Evolutionary conservation across 2,113 vertebrate genomes (phyloP).

Genomic region (Pachypanchax playfairii): DNA sequence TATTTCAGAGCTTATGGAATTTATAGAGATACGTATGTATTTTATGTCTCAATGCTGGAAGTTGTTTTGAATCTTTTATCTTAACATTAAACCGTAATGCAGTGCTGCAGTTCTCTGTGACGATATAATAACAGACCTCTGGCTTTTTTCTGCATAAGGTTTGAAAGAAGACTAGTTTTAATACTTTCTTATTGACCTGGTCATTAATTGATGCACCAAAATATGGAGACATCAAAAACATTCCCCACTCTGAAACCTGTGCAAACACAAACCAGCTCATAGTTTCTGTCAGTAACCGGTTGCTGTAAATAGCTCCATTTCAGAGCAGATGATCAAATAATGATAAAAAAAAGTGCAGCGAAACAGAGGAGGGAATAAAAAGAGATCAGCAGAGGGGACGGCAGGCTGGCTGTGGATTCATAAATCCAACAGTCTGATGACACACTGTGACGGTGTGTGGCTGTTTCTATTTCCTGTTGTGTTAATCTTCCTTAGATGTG

Average conservation of each 20-base stretch:
- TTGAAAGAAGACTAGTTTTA: too few species aligned
- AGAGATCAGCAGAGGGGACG: slow-evolving; percentile 4
- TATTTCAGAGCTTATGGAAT: too few species aligned
- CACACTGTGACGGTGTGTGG: slow-evolving; percentile 5
- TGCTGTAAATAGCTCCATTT: slow-evolving; percentile 34
- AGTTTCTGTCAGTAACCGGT: not conserved
- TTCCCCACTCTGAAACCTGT: not conserved
- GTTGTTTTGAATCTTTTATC: too few species aligned
- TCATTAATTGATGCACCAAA: slow-evolving; percentile 4
- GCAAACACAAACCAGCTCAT: not conserved
- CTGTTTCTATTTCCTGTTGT: slow-evolving; percentile 29
- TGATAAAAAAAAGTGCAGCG: slow-evolving; percentile 27
- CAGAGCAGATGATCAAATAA: slow-evolving; percentile 39
- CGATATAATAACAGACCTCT: too few species aligned
- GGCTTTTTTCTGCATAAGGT: too few species aligned
- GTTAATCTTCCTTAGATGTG: slow-evolving; percentile 18
- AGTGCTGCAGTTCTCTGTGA: too few species aligned
- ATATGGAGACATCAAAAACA: slow-evolving; percentile 26
- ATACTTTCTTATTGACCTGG: too few species aligned
- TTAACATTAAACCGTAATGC: too few species aligned
- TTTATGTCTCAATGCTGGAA: too few species aligned
- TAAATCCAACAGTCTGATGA: slow-evolving; percentile 20
- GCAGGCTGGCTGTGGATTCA: slow-evolving; percentile 16
- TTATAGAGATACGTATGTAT: too few species aligned
- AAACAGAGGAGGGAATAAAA: not conserved